Evolutionary conservation across 2,797 vertebrate genomes (phyloP).

Genomic region (Distichodus sexfasciatus): DNA sequence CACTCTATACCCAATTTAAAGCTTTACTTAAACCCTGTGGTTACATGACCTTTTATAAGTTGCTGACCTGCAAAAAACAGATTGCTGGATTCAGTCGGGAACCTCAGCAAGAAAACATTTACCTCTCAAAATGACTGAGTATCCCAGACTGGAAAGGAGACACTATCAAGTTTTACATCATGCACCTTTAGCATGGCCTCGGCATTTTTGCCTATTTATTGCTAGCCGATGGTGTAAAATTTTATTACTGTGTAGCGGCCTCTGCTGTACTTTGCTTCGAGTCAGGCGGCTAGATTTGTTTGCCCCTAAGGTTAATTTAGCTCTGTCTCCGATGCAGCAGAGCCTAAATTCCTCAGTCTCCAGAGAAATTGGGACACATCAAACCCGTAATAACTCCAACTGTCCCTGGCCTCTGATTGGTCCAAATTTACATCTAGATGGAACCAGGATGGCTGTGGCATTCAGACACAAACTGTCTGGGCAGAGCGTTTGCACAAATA

Average conservation of each 20-base stretch:
- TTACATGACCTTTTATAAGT: too few species aligned
- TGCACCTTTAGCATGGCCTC: conserved; percentile 11
- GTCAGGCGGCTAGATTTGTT: conserved; percentile 26
- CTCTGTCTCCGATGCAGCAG: conserved; percentile 20
- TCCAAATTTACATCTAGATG: neutral
- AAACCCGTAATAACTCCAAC: conserved; percentile 12
- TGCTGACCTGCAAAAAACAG: too few species aligned
- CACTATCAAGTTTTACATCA: neutral
- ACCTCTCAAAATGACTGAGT: conserved; percentile 10
- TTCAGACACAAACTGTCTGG: conserved; percentile 22
- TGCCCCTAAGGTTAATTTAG: conserved; percentile 31
- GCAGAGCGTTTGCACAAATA: conserved; percentile 7
- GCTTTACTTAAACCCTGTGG: too few species aligned
- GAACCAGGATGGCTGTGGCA: neutral
- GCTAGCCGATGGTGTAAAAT: conserved; percentile 21
- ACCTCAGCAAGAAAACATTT: conserved; percentile 24
- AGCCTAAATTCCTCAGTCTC: conserved; percentile 40
- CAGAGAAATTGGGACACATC: conserved; percentile 41
- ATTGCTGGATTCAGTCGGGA: too few species aligned
- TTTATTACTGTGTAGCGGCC: conserved; percentile 24
- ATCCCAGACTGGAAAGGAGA: conserved; percentile 2
- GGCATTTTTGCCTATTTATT: conserved; percentile 31
- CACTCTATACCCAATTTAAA: too few species aligned
- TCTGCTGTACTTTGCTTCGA: neutral
- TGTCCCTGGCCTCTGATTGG: conserved; percentile 5